Base-by-base conservation (phyloP, 37 sponge, comb jelly and placozoan genomes). In the Haliclona indistincta region DNA sequence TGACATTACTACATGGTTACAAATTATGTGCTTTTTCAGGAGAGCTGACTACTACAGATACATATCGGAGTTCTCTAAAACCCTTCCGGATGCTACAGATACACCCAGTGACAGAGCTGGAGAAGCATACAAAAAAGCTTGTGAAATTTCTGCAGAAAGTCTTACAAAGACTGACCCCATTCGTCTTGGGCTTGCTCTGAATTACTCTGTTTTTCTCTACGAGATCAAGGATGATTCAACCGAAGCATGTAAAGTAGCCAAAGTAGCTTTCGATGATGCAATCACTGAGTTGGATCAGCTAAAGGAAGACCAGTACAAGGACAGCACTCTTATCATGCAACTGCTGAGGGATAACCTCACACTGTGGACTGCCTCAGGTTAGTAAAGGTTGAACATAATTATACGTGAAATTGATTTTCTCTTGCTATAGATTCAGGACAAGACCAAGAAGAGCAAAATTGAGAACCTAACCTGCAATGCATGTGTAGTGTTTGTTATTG, bases 301-400 rank as follows among this genome's bases (percentile, higher is more conserved):
- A 49, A 74, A 86, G 54, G 97, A 96, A 40, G 93, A 92, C 4
- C 76, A 81, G 2, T 96, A 96, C 90, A 96, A 96, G 72, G 97
- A 96, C 62, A 96, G 97, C 74, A 96, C 97, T 39, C 75, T 96
- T 29, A 96, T 96, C 39, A 96, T 96, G 97, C 97, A 96, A 85
- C 90, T 96, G 0, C 71, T 96, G 28, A 72, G 97, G 66, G 97
- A 96, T 72, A 96, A 96, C 79, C 82, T 96, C 3, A 96, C 97
- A 1, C 81, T 92, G 37, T 92, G 93, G 93, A 87, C 93, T n/a
- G n/a, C n/a, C n/a, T n/a, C n/a, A n/a, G n/a, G n/a, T n/a, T n/a
- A n/a, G n/a, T n/a, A n/a, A n/a, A n/a, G n/a, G n/a, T n/a, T n/a
- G n/a, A n/a, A n/a, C n/a, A n/a, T n/a, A n/a, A n/a, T n/a, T n/a